Evolutionary conservation across 2,797 vertebrate species (phyloP).

Genomic region (Acomys russatus): DNA sequence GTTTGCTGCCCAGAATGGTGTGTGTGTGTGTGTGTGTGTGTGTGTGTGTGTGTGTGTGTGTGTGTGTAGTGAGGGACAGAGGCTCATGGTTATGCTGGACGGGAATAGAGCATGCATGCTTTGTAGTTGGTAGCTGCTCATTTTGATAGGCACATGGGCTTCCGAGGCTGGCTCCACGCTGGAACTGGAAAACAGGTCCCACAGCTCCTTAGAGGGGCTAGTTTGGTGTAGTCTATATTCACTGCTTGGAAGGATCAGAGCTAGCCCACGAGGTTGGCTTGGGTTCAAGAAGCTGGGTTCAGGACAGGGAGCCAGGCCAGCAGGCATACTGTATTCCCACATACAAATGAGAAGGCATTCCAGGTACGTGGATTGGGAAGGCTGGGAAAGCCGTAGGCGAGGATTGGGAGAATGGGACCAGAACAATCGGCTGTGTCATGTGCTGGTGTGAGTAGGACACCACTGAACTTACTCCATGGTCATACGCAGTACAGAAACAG

Average conservation of each 20-base stretch:
- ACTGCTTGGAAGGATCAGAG: neutral
- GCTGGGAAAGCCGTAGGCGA: neutral
- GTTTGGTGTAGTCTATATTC: neutral
- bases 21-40: no score
- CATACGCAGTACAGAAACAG: neutral
- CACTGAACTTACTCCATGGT: neutral
- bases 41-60: no score
- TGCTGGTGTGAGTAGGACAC: neutral
- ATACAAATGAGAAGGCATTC: slow-evolving; percentile 23
- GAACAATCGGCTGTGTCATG: neutral
- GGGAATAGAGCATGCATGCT: neutral
- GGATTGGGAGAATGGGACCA: neutral
- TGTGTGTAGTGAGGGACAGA: neutral
- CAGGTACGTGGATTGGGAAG: neutral
- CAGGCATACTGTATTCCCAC: neutral
- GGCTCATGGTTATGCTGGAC: neutral
- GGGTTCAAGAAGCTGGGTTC: neutral
- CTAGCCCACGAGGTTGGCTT: neutral
- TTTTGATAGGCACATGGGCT: neutral
- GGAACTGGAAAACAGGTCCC: neutral
- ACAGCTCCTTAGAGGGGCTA: neutral
- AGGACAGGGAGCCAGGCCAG: neutral
- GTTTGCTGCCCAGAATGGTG: neutral
- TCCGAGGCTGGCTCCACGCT: neutral
- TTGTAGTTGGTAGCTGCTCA: neutral